phyloP scores from a whole-genome alignment of 2,797 vertebrate species.

The Hydrolagus colliei region DNA sequence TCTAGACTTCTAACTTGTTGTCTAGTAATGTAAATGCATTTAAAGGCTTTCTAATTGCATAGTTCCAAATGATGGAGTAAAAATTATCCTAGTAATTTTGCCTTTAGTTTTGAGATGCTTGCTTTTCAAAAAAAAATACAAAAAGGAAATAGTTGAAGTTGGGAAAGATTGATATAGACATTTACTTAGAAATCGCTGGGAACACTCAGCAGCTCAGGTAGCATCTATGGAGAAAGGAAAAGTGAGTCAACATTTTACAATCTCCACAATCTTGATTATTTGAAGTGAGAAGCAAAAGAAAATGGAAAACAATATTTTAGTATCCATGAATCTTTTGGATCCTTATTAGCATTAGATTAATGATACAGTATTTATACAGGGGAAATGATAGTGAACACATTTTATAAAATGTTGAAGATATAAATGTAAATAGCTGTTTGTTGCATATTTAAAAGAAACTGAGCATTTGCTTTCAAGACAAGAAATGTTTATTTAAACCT shows the following conservation, averaged over 20 bases:
- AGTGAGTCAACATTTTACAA: too few species aligned
- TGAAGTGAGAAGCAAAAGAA: neutral
- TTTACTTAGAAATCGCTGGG: neutral
- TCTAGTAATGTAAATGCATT: neutral
- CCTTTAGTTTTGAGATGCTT: neutral
- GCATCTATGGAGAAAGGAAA: too few species aligned
- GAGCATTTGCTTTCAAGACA: slow-evolving; percentile 9
- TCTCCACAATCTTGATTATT: neutral
- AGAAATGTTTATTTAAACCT: neutral
- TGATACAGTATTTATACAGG: neutral
- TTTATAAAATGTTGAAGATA: neutral
- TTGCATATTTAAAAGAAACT: neutral
- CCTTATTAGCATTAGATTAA: neutral
- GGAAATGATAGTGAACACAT: neutral
- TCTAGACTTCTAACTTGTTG: too few species aligned
- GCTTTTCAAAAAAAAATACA: neutral
- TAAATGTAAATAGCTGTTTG: neutral
- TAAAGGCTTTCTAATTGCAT: slow-evolving; percentile 6
- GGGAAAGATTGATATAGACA: neutral
- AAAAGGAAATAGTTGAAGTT: neutral
- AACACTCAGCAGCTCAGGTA: too few species aligned
- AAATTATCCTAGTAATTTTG: neutral
- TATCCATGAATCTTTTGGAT: neutral
- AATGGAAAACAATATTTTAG: neutral
- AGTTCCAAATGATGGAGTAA: neutral